Evolutionary conservation across 2,888 invertebrate species (phyloP).

Genomic region (Plebejus anna): DNA sequence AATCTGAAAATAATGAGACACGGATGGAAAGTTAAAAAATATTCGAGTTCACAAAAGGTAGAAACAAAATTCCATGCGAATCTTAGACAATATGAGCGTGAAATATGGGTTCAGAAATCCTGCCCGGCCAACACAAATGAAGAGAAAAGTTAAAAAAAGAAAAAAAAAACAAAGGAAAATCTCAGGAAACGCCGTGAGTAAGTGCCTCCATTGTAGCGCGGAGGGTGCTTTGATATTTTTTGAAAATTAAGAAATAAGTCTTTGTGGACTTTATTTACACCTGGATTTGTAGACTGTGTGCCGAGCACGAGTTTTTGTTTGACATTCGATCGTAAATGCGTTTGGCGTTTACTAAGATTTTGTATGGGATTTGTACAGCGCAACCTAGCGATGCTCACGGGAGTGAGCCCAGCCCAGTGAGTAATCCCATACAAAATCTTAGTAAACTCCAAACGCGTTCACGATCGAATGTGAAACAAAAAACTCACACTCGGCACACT

Average conservation of each 20-base stretch:
- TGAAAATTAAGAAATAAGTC: conserved; percentile 38
- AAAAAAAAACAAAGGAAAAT: conserved; percentile 62
- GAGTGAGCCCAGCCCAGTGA: too few relatives aligned
- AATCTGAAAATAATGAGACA: conserved; percentile 3
- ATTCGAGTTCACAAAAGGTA: conserved; percentile 27
- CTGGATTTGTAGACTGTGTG: neutral
- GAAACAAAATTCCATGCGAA: conserved; percentile 49
- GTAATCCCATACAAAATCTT: too few relatives aligned
- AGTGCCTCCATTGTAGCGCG: conserved; percentile 58
- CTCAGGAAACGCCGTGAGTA: conserved; percentile 75
- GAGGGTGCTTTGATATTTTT: conserved; percentile 48
- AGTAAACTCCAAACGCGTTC: too few relatives aligned
- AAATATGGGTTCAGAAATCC: conserved; percentile 79
- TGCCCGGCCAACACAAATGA: conserved; percentile 68
- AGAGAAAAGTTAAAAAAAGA: conserved; percentile 68
- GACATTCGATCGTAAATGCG: too few relatives aligned
- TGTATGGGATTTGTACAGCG: too few relatives aligned
- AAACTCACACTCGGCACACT: too few relatives aligned
- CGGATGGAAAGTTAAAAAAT: conserved; percentile 6
- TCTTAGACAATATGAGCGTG: conserved; percentile 74
- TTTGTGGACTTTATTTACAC: conserved; percentile 32
- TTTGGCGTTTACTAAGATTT: too few relatives aligned
- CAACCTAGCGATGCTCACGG: too few relatives aligned
- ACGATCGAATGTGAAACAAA: too few relatives aligned
- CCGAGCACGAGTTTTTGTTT: too few relatives aligned